Evolutionary conservation across 2,888 invertebrate genomes (phyloP), one percentile per base, ranked within the genome.

Genomic region (Perizoma flavofasciatum): DNA sequence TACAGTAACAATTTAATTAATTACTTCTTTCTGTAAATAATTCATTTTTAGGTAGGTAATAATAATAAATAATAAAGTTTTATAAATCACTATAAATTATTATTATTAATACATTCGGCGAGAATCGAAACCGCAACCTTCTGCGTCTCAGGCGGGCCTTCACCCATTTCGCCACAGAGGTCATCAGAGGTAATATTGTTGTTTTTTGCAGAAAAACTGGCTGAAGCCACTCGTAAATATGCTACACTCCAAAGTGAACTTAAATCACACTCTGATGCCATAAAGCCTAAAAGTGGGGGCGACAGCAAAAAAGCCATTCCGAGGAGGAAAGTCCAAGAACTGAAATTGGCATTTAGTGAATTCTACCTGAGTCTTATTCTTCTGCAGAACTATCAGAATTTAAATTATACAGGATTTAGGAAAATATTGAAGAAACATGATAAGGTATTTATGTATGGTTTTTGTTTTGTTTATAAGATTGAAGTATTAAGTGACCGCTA

Each of bases 351-450:
- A 0, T 99, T 98, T 88, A 98, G 98, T 78, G 99, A 99, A 93
- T 99, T 99, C 90, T 99, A 99, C 86, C 93, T 99, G 46, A 98
- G 98, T 78, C 93, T 99, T 51, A 98, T 99, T 73, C 93, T 99
- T 10, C 93, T 99, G 62, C 99, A 99, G 89, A 99, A 99, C 85
- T 99, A 98, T 84, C 99, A 99, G 89, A 98, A 98, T 84, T 93
- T 99, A 55, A 99, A 99, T 91, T 98, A 98, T 79, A 99, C 99
- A 4, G 99, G 99, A 1, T 99, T 99, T 92, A 94, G 99, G 66
- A 99, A 99, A 90, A 99, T 99, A 80, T 94, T 99, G 65, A 99
- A 99, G 88, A 99, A 99, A 88, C 99, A 99, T 84, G 99, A 99
- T 89, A 99, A 99, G 95, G 98, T 98, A 86, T 61, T 39, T n/a